phyloP scores from a whole-genome alignment of 2,888 invertebrate genomes.

The Acrobasis suavella region DNA sequence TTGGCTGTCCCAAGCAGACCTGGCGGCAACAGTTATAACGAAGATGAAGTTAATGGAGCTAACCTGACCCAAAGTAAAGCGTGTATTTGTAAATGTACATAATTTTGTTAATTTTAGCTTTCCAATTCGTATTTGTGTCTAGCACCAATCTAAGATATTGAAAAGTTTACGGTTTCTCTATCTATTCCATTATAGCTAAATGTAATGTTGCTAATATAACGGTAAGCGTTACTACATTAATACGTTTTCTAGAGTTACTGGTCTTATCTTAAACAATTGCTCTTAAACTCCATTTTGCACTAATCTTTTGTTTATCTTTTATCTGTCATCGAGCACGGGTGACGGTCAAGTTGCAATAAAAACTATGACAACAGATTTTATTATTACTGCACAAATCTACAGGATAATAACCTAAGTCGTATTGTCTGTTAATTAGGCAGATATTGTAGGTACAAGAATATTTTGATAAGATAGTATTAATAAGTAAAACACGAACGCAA shows the following conservation, averaged over 20 bases:
- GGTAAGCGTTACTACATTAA: not conserved
- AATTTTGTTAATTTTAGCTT: too few relatives aligned
- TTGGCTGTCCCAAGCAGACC: too few relatives aligned
- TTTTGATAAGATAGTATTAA: conserved; percentile 4
- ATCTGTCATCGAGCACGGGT: not conserved
- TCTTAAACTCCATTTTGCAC: not conserved
- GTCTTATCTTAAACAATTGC: conserved; percentile 9
- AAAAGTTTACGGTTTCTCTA: too few relatives aligned
- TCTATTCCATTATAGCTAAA: too few relatives aligned
- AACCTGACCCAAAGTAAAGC: too few relatives aligned
- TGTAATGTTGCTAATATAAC: too few relatives aligned
- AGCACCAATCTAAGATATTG: too few relatives aligned
- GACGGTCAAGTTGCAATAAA: conserved; percentile 8
- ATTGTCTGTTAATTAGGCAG: not conserved
- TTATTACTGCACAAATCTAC: conserved; percentile 3
- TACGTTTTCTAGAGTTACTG: not conserved
- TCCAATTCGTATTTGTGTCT: too few relatives aligned
- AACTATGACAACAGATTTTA: conserved; percentile 3
- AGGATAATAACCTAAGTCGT: conserved; percentile 5
- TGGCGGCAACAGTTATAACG: too few relatives aligned
- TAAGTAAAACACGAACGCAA: not conserved
- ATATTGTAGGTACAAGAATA: not conserved
- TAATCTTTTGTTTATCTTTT: conserved; percentile 12
- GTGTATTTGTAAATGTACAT: too few relatives aligned
- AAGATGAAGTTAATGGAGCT: too few relatives aligned